phyloP scores from a whole-genome alignment of 2,888 invertebrate species.

The Bibio marci region DNA sequence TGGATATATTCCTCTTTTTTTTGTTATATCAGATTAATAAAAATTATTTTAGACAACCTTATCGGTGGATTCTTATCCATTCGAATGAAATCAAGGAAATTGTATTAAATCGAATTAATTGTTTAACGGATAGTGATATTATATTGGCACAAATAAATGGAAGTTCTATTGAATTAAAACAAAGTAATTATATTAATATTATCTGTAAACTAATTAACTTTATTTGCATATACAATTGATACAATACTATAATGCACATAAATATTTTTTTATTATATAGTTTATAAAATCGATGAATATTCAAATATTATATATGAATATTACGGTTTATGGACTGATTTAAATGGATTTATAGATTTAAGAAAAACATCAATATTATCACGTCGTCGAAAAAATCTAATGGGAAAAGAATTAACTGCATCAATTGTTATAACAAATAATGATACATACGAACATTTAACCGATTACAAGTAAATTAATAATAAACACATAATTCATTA shows the following conservation, averaged over 20 bases:
- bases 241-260: neutral
- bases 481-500: no score
- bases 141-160: neutral
- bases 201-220: neutral
- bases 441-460: slow-evolving; percentile 35
- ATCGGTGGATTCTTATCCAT: neutral
- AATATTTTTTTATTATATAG: neutral
- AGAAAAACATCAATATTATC: neutral
- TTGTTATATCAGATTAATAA: neutral
- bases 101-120: neutral
- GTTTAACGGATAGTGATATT: neutral
- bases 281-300: neutral
- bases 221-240: no score
- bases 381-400: neutral
- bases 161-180: neutral
- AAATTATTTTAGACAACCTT: slow-evolving; percentile 1
- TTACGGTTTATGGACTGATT: neutral
- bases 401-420: neutral
- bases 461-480: slow-evolving; percentile 42
- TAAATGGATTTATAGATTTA: neutral
- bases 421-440: neutral
- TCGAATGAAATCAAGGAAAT: neutral
- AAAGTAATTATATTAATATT: neutral
- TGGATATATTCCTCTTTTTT: no score
- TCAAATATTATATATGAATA: neutral